Conservation (phyloP, 2,113 vertebrate genomes). For the Acinonyx jubatus region DNA sequence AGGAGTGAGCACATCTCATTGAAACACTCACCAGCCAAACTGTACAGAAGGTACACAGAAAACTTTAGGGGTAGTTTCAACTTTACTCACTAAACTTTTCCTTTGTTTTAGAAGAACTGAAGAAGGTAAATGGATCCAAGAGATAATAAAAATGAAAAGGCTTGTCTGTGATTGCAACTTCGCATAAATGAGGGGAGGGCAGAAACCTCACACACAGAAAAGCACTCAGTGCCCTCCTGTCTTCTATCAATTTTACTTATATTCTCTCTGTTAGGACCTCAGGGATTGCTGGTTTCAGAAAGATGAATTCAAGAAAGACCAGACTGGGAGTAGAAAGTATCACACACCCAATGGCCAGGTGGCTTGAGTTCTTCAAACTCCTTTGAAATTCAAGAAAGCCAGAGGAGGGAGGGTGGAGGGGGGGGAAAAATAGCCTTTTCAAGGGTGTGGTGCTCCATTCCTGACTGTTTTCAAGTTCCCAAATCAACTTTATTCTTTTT, state of each 20-base stretch:
- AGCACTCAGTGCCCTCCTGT: background rate
- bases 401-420: accelerated
- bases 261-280: background rate
- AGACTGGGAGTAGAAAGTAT: background rate
- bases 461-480: background rate
- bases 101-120: background rate
- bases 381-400: background rate
- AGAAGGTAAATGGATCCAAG: background rate
- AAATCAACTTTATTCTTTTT: background rate
- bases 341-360: background rate
- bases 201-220: background rate
- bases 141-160: background rate
- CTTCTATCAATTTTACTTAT: background rate
- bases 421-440: background rate
- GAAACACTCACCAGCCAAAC: background rate
- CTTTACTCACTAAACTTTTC: background rate
- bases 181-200: background rate
- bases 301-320: background rate
- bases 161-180: background rate
- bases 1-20: background rate
- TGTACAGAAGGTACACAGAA: background rate
- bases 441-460: background rate
- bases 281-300: background rate
- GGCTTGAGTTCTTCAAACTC: background rate
- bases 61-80: background rate